Conservation (phyloP, 1,140 invertebrate genomes). For the Yoshiicerus persimilis region DNA sequence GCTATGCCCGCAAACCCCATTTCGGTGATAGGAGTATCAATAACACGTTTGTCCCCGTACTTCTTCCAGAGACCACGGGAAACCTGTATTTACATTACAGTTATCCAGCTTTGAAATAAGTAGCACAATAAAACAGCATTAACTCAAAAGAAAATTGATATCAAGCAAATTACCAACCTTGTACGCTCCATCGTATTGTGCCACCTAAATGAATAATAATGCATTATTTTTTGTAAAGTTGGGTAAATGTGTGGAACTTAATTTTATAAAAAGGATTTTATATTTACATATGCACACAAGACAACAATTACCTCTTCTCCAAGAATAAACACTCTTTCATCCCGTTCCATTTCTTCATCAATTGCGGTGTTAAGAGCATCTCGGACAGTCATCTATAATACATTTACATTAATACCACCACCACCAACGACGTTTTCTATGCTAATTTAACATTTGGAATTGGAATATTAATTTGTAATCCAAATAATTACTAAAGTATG, state of each 20-base stretch:
- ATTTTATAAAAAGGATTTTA: constrained; percentile 61
- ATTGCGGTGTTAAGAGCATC: constrained; percentile 96
- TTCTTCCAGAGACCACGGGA: constrained; percentile 59
- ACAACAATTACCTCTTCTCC: constrained; percentile 90
- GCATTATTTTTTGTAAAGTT: too few species aligned
- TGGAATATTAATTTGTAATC: too few species aligned
- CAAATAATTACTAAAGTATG: too few species aligned
- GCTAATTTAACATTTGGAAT: too few species aligned
- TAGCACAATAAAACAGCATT: too few species aligned
- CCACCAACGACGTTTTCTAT: neutral
- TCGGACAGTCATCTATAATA: constrained; percentile 77
- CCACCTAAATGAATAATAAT: neutral
- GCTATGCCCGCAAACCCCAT: neutral
- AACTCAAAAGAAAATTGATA: too few species aligned
- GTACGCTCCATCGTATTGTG: constrained; percentile 46
- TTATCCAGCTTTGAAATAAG: too few species aligned
- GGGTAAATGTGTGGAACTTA: too few species aligned
- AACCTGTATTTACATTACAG: too few species aligned
- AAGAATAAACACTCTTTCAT: constrained; percentile 90
- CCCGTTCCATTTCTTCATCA: constrained; percentile 94
- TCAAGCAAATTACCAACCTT: constrained; percentile 15
- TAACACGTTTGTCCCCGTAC: neutral
- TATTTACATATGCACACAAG: too few species aligned
- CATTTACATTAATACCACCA: neutral
- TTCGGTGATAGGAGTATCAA: constrained; percentile 14